phyloP scores from a whole-genome alignment of 2,888 invertebrate species.

The Eupithecia tripunctaria region DNA sequence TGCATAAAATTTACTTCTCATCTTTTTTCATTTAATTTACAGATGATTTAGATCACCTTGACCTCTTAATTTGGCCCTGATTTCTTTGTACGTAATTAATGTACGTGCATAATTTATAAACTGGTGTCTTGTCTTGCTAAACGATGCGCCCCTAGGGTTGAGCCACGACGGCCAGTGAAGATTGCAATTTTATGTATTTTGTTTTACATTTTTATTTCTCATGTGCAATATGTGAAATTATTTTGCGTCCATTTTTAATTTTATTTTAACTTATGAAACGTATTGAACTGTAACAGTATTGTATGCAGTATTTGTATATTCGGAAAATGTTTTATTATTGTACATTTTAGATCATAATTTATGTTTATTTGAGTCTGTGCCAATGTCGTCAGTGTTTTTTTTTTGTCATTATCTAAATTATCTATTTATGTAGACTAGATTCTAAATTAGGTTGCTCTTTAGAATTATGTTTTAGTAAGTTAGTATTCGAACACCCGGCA shows the following conservation, averaged over 20 bases:
- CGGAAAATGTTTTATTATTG: conserved; percentile 48
- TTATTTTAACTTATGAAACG: conserved; percentile 60
- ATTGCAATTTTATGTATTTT: conserved; percentile 36
- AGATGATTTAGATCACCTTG: not conserved
- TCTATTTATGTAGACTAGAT: conserved; percentile 30
- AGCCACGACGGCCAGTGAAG: conserved; percentile 54
- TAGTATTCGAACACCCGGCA: conserved; percentile 39
- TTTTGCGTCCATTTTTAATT: conserved; percentile 80
- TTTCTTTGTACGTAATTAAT: not conserved
- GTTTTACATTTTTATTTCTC: conserved; percentile 53
- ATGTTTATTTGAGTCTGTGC: conserved; percentile 66
- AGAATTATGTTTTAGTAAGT: conserved; percentile 22
- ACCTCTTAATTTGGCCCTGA: not conserved
- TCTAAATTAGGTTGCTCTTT: conserved; percentile 23
- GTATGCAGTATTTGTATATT: conserved; percentile 70
- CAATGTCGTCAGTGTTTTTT: conserved; percentile 65
- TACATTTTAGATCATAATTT: conserved; percentile 49
- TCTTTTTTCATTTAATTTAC: not conserved
- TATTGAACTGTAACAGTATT: conserved; percentile 78
- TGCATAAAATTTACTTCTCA: not conserved
- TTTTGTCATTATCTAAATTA: conserved; percentile 37
- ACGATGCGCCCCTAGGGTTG: not conserved
- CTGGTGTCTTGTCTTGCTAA: not conserved
- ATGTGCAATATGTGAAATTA: conserved; percentile 81
- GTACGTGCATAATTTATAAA: not conserved